Evolutionary conservation across 37 sponge, comb jelly and placozoan genomes (phyloP), one percentile per base, ranked within the genome.

Genomic region (Haliclona indistincta): DNA sequence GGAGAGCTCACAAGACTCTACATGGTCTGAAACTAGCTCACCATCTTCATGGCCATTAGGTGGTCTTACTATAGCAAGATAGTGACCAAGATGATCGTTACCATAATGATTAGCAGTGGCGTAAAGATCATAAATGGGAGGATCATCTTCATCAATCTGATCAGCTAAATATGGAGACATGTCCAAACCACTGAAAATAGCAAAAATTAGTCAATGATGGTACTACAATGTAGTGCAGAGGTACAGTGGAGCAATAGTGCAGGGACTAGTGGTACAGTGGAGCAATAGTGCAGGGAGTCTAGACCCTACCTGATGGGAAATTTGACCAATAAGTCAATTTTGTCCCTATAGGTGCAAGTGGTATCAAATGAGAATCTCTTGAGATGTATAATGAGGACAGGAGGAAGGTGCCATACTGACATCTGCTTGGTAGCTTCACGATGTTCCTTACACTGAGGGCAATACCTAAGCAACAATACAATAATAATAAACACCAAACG

Each of bases 351-450:
- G 68, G 67, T 28, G 4, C 52, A 52, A 35, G 84, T 83, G 28
- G 6, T 11, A 25, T 54, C 53, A 65, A 77, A 91, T 22, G 80
- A 75, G 60, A 97, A 97, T 54, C 98, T 81, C 86, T 97, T 97
- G 68, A 97, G 70, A 30, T 94, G 95, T 19, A 97, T 25, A 36
- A 97, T 83, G 23, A 97, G 92, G 20, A 94, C 37, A n/a, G 53
- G 35, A 7, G 98, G 98, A 13, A 94, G 64, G 32, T 79, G 54
- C 95, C 95, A 97, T 36, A 94, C 26, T 0, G 95, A 91, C 74
- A 97, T 85, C 86, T 86, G 89, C 65, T 97, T 97, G 32, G 82
- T 86, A 37, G 98, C 98, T 52, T 94, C 92, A 20, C 88, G 33
- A 53, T 91, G 91, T 63, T 82, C 83, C 87, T 97, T 85, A 68